Evolutionary conservation across 2,113 vertebrate species (phyloP), one percentile per base, ranked within the genome.

Genomic region (Himantopus leucocephalus): DNA sequence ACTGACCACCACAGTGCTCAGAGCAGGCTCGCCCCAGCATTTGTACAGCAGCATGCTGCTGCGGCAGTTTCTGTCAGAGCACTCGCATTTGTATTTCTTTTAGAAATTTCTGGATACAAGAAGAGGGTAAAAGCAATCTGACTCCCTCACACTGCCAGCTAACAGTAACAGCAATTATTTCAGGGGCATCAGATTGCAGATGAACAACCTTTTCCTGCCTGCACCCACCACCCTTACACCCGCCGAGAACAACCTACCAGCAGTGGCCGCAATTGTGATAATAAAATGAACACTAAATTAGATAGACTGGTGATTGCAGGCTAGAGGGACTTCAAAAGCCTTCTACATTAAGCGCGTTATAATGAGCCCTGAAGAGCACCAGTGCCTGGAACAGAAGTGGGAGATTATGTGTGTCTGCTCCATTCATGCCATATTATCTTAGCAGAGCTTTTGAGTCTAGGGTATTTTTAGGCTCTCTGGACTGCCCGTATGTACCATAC

Each of bases 381-480:
- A 50, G 59, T 55, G 71, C 32, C 72, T 60, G 71, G 39, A 63
- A 41, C 20, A 94, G 52, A 48, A 81, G 45, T 22, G 30, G n/a
- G 34, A 45, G 27, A 24, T 7, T 9, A 13, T 3, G 0, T 6
- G 67, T 14, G 8, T 24, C 88, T 63, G 37, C 32, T 80, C 32
- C 29, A 11, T 8, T 48, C 0, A 1, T 55, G 52, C 10, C 20
- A 1, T 9, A 6, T 14, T 22, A 11, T 24, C 17, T 74, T 3
- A 37, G 62, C 30, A 43, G 14, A 45, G 37, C 8, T 48, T 62
- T 70, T 41, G 58, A 62, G 58, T 11, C 9, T 71, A 7, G 34
- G 14, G 6, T 53, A 20, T 73, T 76, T 91, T 64, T 34, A 84
- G 41, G 48, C 27, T 78, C 21, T 73, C 75, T 50, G 37, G 39